Evolutionary conservation across 1,140 invertebrate species (phyloP), one percentile per base, ranked within the genome.

Genomic region (Diorhabda sublineata): DNA sequence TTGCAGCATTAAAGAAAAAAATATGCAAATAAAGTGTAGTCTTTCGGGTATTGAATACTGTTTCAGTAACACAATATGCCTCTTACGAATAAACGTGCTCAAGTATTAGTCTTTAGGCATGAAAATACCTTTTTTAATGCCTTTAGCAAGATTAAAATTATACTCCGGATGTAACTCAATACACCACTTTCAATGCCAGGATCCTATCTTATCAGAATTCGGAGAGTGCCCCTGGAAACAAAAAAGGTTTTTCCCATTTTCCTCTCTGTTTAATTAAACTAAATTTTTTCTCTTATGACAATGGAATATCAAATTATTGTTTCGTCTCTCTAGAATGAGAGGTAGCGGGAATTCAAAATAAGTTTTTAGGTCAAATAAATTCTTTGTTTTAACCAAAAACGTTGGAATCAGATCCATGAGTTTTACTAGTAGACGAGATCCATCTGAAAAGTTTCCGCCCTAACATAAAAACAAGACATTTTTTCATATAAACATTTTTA

Each of bases 81-180:
- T 64, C 63, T 64, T 64, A 64, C 45, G 63, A 43, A 56, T 64
- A 56, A 64, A 64, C 63, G 63, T 64, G 63, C 63, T 64, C 63
- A 64, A 64, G 63, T 64, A 42, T 41, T 41, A 57, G 45, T 64
- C 45, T 64, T 45, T 45, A 64, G 63, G 63, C 63, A 64, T 47
- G 63, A 64, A 64, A 64, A 64, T 64, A 64, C 63, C 52, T 64
- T 64, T 64, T 56, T 8, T 64, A 56, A 42, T 64, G 63, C 52
- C 52, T 45, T 42, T 57, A 64, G 63, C 63, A 3, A 64, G 63
- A 64, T 64, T 64, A 56, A 47, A 64, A 64, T 64, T 64, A 64
- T 64, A 2, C 63, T 56, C 63, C 26, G 63, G 58, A 60, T 60
- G 52, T 45, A 64, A 64, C 63, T 64, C 63, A 64, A 64, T 64